Conservation (phyloP, 2,797 vertebrate genomes). For the Anas bahamensis region DNA sequence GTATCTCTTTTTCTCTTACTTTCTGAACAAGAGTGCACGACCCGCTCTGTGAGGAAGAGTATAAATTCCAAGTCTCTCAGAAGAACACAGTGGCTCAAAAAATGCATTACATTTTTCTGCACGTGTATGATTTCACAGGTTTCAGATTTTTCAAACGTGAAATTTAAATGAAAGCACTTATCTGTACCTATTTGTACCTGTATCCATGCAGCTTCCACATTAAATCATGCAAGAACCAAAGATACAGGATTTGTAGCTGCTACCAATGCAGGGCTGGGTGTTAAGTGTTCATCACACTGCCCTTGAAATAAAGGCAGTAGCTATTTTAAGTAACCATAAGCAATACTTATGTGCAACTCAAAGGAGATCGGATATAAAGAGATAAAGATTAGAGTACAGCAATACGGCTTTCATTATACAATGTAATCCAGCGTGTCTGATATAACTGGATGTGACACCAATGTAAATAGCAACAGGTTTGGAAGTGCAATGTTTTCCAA, state of each 20-base stretch:
- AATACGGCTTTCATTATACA: conserved; percentile 62
- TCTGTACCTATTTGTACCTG: background rate
- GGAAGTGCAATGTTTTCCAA: background rate
- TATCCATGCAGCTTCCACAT: background rate
- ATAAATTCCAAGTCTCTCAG: background rate
- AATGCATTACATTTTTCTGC: background rate
- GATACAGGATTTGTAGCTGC: background rate
- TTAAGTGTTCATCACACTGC: conserved; percentile 37
- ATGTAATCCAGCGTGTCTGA: conserved; percentile 56
- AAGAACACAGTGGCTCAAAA: background rate
- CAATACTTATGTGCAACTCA: conserved; percentile 56
- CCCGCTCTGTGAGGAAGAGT: background rate
- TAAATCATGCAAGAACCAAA: conserved; percentile 25
- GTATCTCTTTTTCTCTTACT: background rate
- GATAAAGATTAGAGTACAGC: conserved; percentile 70
- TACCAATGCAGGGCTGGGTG: background rate
- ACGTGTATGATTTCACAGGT: background rate
- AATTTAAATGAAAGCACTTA: conserved; percentile 7
- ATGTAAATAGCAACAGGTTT: conserved; percentile 60
- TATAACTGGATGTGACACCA: conserved; percentile 59
- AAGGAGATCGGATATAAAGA: conserved; percentile 63
- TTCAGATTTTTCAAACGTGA: conserved; percentile 15
- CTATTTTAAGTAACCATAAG: conserved; percentile 73
- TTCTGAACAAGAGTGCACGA: background rate
- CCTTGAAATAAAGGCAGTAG: conserved; percentile 59